phyloP scores from a whole-genome alignment of 2,888 invertebrate species.

The Cephus rjabovi region DNA sequence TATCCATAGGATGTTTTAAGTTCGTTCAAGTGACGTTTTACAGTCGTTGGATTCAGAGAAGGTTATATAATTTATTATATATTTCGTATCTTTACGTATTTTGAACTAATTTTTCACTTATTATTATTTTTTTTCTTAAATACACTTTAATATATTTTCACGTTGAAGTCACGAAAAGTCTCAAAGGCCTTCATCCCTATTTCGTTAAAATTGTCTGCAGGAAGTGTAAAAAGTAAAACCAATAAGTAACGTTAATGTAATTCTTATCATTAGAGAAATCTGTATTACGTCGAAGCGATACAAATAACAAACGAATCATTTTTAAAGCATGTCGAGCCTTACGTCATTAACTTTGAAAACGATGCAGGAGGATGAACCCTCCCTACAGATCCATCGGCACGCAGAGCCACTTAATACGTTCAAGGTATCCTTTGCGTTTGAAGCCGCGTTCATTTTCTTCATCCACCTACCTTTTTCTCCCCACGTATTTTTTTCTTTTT shows the following conservation, averaged over 20 bases:
- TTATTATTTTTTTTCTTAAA: not conserved
- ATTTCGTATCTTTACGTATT: not conserved
- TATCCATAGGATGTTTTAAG: not conserved
- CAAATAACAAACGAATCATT: not conserved
- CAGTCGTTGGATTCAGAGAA: not conserved
- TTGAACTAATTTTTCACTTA: not conserved
- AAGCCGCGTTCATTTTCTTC: not conserved
- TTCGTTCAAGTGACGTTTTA: not conserved
- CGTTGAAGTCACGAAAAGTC: too few relatives aligned
- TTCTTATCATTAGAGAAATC: not conserved
- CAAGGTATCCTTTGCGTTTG: constrained; percentile 31
- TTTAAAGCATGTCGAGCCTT: not conserved
- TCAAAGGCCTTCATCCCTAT: too few relatives aligned
- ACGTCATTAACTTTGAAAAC: not conserved
- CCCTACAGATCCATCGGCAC: not conserved
- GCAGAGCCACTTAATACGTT: constrained; percentile 35
- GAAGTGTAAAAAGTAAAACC: not conserved
- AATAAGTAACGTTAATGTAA: not conserved
- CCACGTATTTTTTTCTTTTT: constrained; percentile 14
- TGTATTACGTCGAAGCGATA: not conserved
- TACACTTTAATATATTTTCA: too few relatives aligned
- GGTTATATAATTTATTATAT: not conserved
- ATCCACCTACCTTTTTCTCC: constrained; percentile 4
- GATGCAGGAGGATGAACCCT: not conserved
- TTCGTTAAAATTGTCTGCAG: not conserved